A percentile compares a stretch with the other conserved stretches of the same genome.
These are phyloP conservation scores for Ladona fulva DNA, from an alignment of 1,140 invertebrate species.

Conservation along the genomic window DNA sequence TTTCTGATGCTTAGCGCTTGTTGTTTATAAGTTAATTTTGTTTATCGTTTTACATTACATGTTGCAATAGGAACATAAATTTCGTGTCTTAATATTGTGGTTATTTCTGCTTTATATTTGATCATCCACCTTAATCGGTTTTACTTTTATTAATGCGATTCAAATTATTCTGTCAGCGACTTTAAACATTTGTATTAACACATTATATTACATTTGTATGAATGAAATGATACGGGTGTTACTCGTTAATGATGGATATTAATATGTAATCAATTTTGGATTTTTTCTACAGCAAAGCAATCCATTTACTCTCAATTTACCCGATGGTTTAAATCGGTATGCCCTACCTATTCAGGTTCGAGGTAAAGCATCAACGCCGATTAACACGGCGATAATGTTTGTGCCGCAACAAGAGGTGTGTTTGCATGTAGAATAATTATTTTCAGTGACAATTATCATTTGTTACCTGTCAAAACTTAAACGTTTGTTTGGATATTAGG, in stretches of 20 bases:
- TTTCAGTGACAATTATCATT: slow-evolving; percentile 15
- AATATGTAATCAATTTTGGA: neutral
- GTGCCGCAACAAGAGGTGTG: slow-evolving; percentile 95
- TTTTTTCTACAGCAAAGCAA: neutral
- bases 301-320: neutral
- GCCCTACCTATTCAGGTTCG: slow-evolving; percentile 30
- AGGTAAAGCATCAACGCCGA: slow-evolving; percentile 57
- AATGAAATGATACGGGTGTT: too few species aligned
- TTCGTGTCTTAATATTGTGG: too few species aligned
- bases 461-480: slow-evolving; percentile 10
- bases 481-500: slow-evolving; percentile 45
- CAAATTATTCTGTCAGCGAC: too few species aligned
- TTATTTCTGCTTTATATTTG: too few species aligned
- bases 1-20: too few species aligned
- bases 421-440: slow-evolving; percentile 17
- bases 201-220: too few species aligned
- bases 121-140: too few species aligned
- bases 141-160: too few species aligned
- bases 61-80: too few species aligned
- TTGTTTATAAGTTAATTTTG: too few species aligned
- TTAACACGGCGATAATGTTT: slow-evolving; percentile 94
- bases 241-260: neutral
- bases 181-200: too few species aligned
- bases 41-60: too few species aligned
- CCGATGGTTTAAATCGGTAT: neutral